Evolutionary conservation across 2,888 invertebrate species (phyloP).

Genomic region (Glyphotaelius pellucidus): DNA sequence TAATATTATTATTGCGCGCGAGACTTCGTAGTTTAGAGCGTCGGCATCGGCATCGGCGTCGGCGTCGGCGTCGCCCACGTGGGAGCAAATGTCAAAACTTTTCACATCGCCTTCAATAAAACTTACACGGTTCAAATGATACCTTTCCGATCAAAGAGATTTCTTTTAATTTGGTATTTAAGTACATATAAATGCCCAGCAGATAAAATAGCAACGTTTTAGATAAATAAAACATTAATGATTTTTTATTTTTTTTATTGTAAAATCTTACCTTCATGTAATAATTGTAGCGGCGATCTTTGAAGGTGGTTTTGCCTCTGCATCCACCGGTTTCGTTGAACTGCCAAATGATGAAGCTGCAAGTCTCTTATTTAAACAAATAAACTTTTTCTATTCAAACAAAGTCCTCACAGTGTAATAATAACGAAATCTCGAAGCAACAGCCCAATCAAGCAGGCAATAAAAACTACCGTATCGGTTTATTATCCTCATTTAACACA

Average conservation of each 20-base stretch:
- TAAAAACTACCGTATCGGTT: background rate
- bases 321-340: slow-evolving; percentile 54
- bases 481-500: background rate
- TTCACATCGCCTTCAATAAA: background rate
- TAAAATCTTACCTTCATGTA: slow-evolving; percentile 61
- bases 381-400: slow-evolving; percentile 34
- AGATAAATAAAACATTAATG: background rate
- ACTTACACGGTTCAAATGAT: background rate
- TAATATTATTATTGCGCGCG: background rate
- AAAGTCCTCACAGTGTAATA: background rate
- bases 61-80: background rate
- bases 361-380: slow-evolving; percentile 40
- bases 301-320: slow-evolving; percentile 52
- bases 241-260: background rate
- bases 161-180: background rate
- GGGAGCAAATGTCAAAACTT: slow-evolving; percentile 33
- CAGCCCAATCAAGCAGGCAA: background rate
- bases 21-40: background rate
- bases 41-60: background rate
- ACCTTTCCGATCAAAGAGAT: background rate
- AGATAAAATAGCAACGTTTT: background rate
- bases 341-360: slow-evolving; percentile 61
- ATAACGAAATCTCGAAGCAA: background rate
- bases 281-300: slow-evolving; percentile 54
- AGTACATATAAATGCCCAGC: background rate